Conservation (phyloP, 53 echinoderm and acorn worm genomes). For the Echinometra lucunter region DNA sequence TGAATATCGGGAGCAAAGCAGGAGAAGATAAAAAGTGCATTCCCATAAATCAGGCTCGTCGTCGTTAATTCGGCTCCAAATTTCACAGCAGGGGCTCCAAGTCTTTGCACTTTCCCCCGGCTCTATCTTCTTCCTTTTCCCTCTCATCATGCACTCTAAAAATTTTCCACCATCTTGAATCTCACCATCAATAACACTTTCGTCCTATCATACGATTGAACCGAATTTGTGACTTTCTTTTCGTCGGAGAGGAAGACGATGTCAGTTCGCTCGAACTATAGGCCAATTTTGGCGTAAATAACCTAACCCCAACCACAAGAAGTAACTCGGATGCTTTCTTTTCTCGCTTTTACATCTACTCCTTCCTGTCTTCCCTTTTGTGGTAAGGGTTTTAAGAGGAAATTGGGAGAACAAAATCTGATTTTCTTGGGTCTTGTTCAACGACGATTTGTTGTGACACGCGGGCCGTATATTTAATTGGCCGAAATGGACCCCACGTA, state of each 20-base stretch:
- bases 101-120: slow-evolving; percentile 60
- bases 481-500: slow-evolving; percentile 12
- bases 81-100: slow-evolving; percentile 54
- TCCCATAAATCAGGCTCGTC: slow-evolving; percentile 57
- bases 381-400: neutral
- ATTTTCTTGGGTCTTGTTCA: slow-evolving; percentile 46
- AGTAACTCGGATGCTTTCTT: neutral
- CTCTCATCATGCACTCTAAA: slow-evolving; percentile 22
- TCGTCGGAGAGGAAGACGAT: neutral
- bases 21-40: slow-evolving; percentile 65
- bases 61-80: slow-evolving; percentile 54
- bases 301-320: slow-evolving; percentile 48
- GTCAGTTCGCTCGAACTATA: slow-evolving; percentile 19
- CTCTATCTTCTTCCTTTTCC: neutral
- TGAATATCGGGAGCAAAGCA: neutral
- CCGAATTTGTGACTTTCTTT: neutral
- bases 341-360: neutral
- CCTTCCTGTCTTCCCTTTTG: neutral
- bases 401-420: slow-evolving; percentile 33
- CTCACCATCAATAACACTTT: slow-evolving; percentile 60
- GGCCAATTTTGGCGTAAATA: slow-evolving; percentile 50
- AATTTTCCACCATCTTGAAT: slow-evolving; percentile 51
- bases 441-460: slow-evolving; percentile 35
- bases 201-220: slow-evolving; percentile 47
- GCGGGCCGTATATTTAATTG: slow-evolving; percentile 5